Percentiles rank a stretch among this genome's conserved stretches.
phyloP scores from a whole-genome alignment of 2,797 vertebrate genomes.

The Peromyscus eremicus region DNA sequence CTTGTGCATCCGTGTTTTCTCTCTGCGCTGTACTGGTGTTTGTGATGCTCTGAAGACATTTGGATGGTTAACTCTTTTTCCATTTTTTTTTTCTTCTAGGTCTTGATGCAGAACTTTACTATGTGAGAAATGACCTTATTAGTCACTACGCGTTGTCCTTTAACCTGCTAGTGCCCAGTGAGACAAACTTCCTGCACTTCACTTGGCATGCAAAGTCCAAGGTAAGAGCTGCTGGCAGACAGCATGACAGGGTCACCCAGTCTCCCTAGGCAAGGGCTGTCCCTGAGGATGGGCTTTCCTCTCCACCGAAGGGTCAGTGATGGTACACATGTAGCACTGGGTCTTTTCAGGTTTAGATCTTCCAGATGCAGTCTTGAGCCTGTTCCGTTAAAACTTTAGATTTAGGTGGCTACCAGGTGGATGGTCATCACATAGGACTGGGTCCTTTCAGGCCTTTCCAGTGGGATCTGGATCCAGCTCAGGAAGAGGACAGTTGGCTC shows the following conservation, averaged over 20 bases:
- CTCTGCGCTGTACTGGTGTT: neutral
- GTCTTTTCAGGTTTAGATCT: conserved; percentile 38
- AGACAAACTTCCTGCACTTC: conserved; percentile 97
- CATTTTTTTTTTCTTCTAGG: conserved; percentile 87
- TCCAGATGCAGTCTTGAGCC: conserved; percentile 15
- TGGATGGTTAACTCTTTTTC: conserved; percentile 61
- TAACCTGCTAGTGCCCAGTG: conserved; percentile 95
- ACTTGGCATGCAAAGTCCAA: conserved; percentile 95
- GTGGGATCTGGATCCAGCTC: neutral
- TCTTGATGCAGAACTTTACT: conserved; percentile 97
- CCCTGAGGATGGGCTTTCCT: neutral
- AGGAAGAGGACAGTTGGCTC: neutral
- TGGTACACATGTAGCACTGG: neutral
- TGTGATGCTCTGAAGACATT: conserved; percentile 51
- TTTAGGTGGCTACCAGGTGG: conserved; percentile 7
- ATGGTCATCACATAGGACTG: neutral
- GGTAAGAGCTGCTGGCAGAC: conserved; percentile 75
- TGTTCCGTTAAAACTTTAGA: conserved; percentile 24
- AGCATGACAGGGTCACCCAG: neutral
- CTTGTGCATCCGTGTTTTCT: neutral
- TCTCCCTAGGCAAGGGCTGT: neutral
- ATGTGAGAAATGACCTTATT: conserved; percentile 96
- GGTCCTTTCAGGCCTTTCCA: conserved; percentile 28
- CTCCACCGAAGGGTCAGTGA: neutral
- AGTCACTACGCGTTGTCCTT: conserved; percentile 98